Base-by-base conservation (phyloP, 2,113 vertebrate genomes). In the Cyrtonyx montezumae region DNA sequence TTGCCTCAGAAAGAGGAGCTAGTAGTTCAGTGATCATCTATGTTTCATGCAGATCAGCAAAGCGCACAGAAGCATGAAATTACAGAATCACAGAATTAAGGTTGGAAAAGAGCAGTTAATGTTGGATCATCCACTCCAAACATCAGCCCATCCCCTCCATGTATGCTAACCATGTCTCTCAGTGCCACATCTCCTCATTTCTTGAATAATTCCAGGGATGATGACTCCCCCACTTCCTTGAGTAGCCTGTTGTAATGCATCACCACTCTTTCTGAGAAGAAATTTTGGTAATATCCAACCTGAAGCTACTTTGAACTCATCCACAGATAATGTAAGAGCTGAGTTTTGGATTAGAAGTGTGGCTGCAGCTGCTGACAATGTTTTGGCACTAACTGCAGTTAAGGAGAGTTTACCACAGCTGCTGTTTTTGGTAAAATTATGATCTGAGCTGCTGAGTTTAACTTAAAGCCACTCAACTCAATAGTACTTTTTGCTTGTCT, bases 391-490 rank as follows among this genome's bases (percentile, higher is more conserved):
- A 32, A 21, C 25, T 73, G 36, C 23, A 74, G 23, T 16, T 69
- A 7, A 13, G 11, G 4, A 13, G 2, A 78, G 7, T 68, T 91
- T 71, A 25, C 17, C 18, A 45, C 71, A 76, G 16, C 28, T 79
- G 28, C 40, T 69, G 22, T 51, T 70, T 59, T 59, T 3, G 7
- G 59, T 48, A 82, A 70, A 79, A 9, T 49, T 73, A 28, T 69
- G 53, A 5, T 36, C 68, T 59, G 28, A 20, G 22, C 36, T 28
- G 19, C 71, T 81, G 6, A 5, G 78, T 59, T 11, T 28, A 22
- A 32, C 16, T 0, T 10, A 32, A 68, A 67, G 18, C 25, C 58
- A 89, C 56, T 22, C 0, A 6, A 20, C 40, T 0, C 6, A 1
- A 26, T 2, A 28, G 6, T 37, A 21, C 51, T 48, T 18, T 87